Evolutionary conservation across 2,113 vertebrate species (phyloP).

Genomic region (Megaceryle torquata): DNA sequence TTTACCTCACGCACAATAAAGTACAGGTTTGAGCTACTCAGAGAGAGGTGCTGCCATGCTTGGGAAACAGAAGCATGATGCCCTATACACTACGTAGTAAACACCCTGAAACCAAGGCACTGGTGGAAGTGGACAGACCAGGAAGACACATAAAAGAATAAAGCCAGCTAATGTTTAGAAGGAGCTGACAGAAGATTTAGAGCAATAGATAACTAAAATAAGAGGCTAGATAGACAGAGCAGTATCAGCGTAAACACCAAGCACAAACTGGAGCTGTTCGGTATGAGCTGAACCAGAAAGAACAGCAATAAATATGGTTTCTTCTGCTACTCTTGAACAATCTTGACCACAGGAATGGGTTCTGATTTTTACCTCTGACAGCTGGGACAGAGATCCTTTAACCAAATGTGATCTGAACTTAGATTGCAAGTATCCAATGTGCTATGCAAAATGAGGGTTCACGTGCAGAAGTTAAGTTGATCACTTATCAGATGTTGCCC

Average conservation of each 20-base stretch:
- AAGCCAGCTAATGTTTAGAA: conserved; percentile 17
- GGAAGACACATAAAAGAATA: neutral
- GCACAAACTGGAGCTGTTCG: neutral
- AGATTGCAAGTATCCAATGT: rapidly evolving
- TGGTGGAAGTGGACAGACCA: neutral
- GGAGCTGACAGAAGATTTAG: conserved; percentile 20
- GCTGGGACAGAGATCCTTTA: neutral
- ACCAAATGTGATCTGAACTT: neutral
- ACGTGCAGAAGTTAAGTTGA: neutral
- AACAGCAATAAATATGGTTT: neutral
- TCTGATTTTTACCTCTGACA: neutral
- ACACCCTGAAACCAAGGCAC: neutral
- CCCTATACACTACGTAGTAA: neutral
- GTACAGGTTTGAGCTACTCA: neutral
- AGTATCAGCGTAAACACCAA: neutral
- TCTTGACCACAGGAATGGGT: neutral
- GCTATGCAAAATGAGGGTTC: neutral
- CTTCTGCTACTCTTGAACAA: neutral
- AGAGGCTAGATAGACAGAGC: neutral
- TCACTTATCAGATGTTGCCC: neutral
- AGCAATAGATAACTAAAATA: neutral
- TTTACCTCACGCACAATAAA: neutral
- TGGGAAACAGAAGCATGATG: neutral
- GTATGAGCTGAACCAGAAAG: neutral
- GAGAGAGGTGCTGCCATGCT: neutral